Base-by-base conservation (phyloP, 2,113 vertebrate genomes). In the Apistogramma diplotaenia region DNA sequence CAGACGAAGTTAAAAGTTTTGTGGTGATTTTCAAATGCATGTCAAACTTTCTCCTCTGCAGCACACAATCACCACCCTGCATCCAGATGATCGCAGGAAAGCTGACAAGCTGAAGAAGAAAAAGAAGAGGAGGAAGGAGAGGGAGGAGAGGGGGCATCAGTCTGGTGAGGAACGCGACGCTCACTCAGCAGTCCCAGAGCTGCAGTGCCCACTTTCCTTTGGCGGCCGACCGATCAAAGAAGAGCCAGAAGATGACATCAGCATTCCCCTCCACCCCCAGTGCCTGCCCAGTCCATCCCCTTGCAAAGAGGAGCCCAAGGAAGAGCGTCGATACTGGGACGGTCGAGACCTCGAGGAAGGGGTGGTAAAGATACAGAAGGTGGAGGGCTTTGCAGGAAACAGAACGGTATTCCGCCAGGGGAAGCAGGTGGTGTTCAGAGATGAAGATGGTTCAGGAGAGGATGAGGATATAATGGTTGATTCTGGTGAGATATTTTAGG, bases 391-490 rank as follows among this genome's bases (percentile, higher is more conserved):
- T 55, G 19, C 96, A 65, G 97, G 96, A 70, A 99, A 95, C 80
- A 92, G 98, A 80, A 98, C 96, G 0, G 96, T 99, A 60, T 97
- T 99, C 81, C 97, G 98, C 16, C 97, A 99, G 93, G 98, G 98
- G 23, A 99, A 99, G 90, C 98, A 99, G 89, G 98, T 99, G 88
- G 98, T 99, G 55, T 99, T 99, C 83, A 94, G 98, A 58, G 98
- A 99, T 0, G 97, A 99, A 78, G 98, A 99, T 0, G 97, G 97
- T 57, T 98, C 96, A 0, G 97, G 95, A 1, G 98, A 99, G 0
- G 98, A 99, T 0, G 98, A 99, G 84, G 98, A 99, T 95, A 99
- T 99, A 83, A 99, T 99, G 98, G 98, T 99, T 18, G 98, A 99
- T 79, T 99, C 98, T 0, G 98, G 98, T 97, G 92, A 88, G 93